Base-by-base conservation (phyloP, 2,113 vertebrate genomes). In the Hippocampus mohnikei region DNA sequence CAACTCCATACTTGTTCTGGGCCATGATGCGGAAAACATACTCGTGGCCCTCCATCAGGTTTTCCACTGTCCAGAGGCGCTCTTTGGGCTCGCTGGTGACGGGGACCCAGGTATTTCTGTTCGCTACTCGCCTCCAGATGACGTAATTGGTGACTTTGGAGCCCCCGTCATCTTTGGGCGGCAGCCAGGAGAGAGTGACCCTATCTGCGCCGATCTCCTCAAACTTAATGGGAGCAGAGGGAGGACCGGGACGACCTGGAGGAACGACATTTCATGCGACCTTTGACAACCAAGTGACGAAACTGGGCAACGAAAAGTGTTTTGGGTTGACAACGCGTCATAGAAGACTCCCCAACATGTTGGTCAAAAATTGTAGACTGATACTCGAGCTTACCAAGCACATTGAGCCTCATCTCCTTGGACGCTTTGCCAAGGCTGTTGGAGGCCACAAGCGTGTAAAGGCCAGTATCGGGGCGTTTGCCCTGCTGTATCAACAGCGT, bases 1-100 rank as follows among this genome's bases (percentile, higher is more conserved):
- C 97, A 56, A 96, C 86, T 27, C 97, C 97, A 0, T 94, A 99
- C 86, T 98, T 98, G 85, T 99, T 99, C 86, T 99, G 96, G 55
- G 97, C 97, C 94, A 94, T 96, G 81, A 99, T 92, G 53, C 97
- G 94, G 92, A 99, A 98, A 37, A 96, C 90, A n/a, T 99, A 99
- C 75, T 98, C 94, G 59, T 99, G 95, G 23, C 95, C 97, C 81
- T 92, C 90, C 85, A 99, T 92, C 78, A 99, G 67, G 78, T 93
- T 94, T 71, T 97, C 97, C 76, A 99, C 85, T 0, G 97, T 97
- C 87, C 94, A 98, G 52, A 92, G 84, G 27, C 96, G 94, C 10
- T 98, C 96, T 78, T 96, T 97, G 56, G 95, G 95, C 70, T 97
- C 95, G 40, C 81, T 96, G 76, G 96, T 95, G 71, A 99, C 95